Percentiles rank a stretch among this genome's conserved stretches.
These are phyloP conservation scores for Nebria salina DNA, from an alignment of 2,888 invertebrate species.

Conservation along the genomic window DNA sequence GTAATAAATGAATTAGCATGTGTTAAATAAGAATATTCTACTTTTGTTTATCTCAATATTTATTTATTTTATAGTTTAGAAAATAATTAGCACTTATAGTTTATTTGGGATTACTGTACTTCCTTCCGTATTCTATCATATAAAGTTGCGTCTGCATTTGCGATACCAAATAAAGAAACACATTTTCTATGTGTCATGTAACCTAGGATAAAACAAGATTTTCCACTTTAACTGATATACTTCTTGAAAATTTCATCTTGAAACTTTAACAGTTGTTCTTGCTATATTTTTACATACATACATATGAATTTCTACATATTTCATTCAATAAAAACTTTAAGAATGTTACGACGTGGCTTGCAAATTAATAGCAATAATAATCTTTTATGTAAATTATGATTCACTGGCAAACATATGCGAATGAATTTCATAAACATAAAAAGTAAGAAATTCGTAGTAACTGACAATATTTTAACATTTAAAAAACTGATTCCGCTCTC, in stretches of 20 bases:
- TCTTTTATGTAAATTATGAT: too few species aligned
- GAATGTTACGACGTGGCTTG: too few species aligned
- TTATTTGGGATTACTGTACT: not conserved
- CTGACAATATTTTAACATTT: not conserved
- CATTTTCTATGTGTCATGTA: not conserved
- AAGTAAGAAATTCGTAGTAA: too few species aligned
- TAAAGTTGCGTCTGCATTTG: not conserved
- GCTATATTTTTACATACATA: not conserved
- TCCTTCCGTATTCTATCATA: not conserved
- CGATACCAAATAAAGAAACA: not conserved
- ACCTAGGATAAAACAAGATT: slow-evolving; percentile 16
- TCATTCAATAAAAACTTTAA: too few species aligned
- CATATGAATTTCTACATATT: too few species aligned
- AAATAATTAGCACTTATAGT: not conserved
- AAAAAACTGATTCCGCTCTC: not conserved
- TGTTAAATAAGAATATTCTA: too few species aligned
- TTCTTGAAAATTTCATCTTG: slow-evolving; percentile 12
- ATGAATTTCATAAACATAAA: too few species aligned
- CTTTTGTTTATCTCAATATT: not conserved
- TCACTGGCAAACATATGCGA: too few species aligned
- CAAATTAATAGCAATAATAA: too few species aligned
- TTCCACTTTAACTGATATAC: slow-evolving; percentile 8
- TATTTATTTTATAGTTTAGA: not conserved
- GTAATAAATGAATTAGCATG: too few species aligned
- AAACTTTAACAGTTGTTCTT: not conserved